Evolutionary conservation across 2,888 invertebrate species (phyloP), one percentile per base, ranked within the genome.

Genomic region (Caenorhabditis doughertyi): DNA sequence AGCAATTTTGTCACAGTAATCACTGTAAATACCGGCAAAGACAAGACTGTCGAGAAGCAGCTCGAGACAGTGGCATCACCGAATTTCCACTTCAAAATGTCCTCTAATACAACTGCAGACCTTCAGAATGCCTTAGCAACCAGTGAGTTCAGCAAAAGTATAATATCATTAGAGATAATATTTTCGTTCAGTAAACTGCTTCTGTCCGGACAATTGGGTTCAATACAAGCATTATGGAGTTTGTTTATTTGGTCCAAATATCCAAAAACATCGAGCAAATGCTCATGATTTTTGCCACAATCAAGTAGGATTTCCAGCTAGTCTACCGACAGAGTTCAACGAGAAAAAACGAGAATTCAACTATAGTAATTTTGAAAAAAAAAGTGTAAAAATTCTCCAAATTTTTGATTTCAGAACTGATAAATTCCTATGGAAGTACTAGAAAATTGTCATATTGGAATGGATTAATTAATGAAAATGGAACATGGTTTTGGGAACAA

Each of bases 161-260:
- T 35, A 35, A 35, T n/a, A n/a, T n/a, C n/a, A n/a, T n/a, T n/a
- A n/a, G n/a, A n/a, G n/a, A n/a, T n/a, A n/a, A n/a, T n/a, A n/a
- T n/a, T n/a, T n/a, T n/a, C n/a, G 49, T 71, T 49, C 49, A 56
- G 74, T 56, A 7, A 74, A 74, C 18, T 74, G 74, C 27, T 58
- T 49, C 74, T 74, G 74, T 29, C 65, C n/a, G 1, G 47, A 18
- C 3, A 35, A 16, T 7, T 67, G 65, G 49, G 44, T 29, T 3
- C 56, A 32, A 56, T 56, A 32, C 56, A 56, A 56, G 3, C 56
- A 56, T 35, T 35, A 21, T 21, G 56, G 56, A 11, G 35, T 35
- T 3, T 56, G 56, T 56, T 8, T 56, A 35, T 3, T 35, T 0
- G n/a, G 21, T 56, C 32, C 56, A 9, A 21, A 18, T 21, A 21